Evolutionary conservation across 2,797 vertebrate genomes (phyloP).

Genomic region (Scomberomorus guttatus): DNA sequence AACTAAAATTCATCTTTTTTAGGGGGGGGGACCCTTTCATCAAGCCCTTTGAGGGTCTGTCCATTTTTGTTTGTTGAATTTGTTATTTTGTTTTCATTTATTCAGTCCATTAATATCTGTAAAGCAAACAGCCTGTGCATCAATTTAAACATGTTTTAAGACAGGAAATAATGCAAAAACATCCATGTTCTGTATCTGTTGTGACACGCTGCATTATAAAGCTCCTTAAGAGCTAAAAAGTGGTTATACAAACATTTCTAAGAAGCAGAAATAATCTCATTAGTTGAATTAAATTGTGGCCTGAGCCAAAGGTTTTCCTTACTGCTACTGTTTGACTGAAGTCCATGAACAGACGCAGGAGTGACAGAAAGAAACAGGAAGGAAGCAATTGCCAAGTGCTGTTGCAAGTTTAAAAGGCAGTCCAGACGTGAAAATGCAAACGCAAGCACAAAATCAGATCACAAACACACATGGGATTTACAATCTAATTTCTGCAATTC

Average conservation of each 20-base stretch:
- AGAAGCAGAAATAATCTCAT: constrained; percentile 31
- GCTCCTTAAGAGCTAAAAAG: neutral
- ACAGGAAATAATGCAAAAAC: neutral
- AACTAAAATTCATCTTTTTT: neutral
- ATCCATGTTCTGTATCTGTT: neutral
- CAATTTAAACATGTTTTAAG: neutral
- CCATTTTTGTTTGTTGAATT: neutral
- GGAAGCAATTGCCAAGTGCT: constrained; percentile 16
- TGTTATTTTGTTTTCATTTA: neutral
- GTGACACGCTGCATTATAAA: neutral
- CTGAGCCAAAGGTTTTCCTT: constrained; percentile 7
- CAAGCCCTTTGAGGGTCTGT: constrained; percentile 4
- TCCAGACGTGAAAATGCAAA: neutral
- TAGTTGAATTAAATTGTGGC: constrained; percentile 16
- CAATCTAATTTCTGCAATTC: neutral
- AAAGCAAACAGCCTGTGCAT: neutral
- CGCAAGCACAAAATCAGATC: constrained; percentile 7
- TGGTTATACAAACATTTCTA: neutral
- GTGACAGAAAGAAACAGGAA: constrained; percentile 16
- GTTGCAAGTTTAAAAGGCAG: constrained; percentile 16
- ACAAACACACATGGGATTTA: neutral
- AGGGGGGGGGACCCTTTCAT: neutral
- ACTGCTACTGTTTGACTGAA: constrained; percentile 10
- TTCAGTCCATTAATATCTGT: constrained; percentile 11
- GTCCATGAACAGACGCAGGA: constrained; percentile 15